Evolutionary conservation across 2,113 vertebrate genomes (phyloP).

Genomic region (Chaenogobius annularis): DNA sequence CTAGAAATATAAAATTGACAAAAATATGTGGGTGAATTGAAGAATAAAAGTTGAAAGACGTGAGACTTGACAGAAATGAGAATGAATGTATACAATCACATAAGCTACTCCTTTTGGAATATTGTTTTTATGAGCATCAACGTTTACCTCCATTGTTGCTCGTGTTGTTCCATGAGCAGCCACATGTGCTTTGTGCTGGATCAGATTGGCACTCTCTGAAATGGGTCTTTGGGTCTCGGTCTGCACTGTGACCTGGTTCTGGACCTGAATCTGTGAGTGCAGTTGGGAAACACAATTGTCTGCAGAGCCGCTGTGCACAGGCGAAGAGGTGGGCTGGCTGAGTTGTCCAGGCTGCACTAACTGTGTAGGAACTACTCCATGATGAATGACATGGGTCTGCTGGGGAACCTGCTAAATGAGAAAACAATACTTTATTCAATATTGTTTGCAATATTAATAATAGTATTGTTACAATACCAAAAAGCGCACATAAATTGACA

Average conservation of each 20-base stretch:
- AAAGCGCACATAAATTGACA: background rate
- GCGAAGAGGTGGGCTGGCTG: conserved; percentile 50
- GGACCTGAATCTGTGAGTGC: conserved; percentile 22
- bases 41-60: background rate
- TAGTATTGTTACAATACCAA: background rate
- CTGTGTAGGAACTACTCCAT: conserved; percentile 36
- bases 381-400: conserved; percentile 27
- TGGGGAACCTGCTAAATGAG: conserved; percentile 34
- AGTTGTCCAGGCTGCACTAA: conserved; percentile 30
- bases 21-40: background rate
- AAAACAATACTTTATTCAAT: conserved; percentile 1
- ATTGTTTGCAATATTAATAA: background rate
- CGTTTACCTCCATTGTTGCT: conserved; percentile 61
- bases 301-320: conserved; percentile 34
- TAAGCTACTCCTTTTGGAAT: background rate
- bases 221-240: conserved; percentile 69
- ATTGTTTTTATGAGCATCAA: background rate
- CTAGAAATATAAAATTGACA: conserved; percentile 62
- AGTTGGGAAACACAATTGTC: conserved; percentile 53
- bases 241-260: conserved; percentile 67
- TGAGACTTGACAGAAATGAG: background rate
- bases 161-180: conserved; percentile 49
- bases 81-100: background rate
- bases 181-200: conserved; percentile 66
- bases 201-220: conserved; percentile 60